phyloP scores from a whole-genome alignment of 2,797 vertebrate genomes.

The Thunnus albacares region DNA sequence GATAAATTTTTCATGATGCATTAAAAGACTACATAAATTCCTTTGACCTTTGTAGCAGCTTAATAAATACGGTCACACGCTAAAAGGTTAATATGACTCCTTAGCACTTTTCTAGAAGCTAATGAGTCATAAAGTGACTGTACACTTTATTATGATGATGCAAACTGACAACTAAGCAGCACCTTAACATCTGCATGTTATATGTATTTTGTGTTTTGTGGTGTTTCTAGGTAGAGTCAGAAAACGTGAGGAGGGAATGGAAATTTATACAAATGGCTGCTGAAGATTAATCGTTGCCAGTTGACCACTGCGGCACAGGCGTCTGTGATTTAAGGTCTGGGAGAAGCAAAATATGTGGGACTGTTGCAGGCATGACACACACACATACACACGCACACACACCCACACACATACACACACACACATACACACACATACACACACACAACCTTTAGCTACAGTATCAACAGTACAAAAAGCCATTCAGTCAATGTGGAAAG shows the following conservation, averaged over 20 bases:
- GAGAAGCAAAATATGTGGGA: conserved; percentile 13
- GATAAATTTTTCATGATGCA: conserved; percentile 34
- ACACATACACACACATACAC: background rate
- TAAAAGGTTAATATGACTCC: conserved; percentile 28
- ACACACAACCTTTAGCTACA: background rate
- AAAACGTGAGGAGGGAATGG: conserved; percentile 34
- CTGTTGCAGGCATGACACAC: conserved; percentile 11
- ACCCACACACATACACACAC: background rate
- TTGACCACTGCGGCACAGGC: conserved; percentile 27
- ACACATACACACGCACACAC: background rate
- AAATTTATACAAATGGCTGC: conserved; percentile 51
- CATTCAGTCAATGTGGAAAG: background rate
- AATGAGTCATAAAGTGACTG: background rate
- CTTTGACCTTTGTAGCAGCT: conserved; percentile 37
- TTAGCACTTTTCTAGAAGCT: conserved; percentile 4
- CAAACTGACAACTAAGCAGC: conserved; percentile 34
- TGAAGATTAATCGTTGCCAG: conserved; percentile 47
- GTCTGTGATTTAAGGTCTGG: conserved; percentile 36
- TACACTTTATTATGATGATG: conserved; percentile 11
- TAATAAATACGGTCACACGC: conserved; percentile 26
- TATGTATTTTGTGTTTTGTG: conserved; percentile 1
- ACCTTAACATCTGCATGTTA: conserved; percentile 32
- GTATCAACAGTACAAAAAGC: background rate
- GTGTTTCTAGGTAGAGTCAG: background rate
- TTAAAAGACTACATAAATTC: conserved; percentile 29